Evolutionary conservation across 1,140 invertebrate species (phyloP).

Genomic region (Macrosteles quadrilineatus): DNA sequence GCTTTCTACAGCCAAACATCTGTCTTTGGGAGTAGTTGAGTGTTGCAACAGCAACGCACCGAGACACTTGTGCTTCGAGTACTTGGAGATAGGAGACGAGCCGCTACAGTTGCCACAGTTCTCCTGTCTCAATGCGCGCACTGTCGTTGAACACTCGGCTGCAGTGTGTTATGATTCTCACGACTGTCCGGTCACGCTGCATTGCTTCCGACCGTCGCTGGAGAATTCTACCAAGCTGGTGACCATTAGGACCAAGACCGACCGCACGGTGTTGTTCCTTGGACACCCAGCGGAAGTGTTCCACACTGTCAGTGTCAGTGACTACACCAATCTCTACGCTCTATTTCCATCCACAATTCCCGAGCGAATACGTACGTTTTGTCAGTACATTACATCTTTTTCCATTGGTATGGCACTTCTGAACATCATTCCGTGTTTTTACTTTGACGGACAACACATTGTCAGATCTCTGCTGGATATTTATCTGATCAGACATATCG

Average conservation of each 20-base stretch:
- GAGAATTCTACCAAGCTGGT: constrained; percentile 76
- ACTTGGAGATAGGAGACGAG: constrained; percentile 59
- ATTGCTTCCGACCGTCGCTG: constrained; percentile 73
- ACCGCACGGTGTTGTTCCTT: constrained; percentile 69
- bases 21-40: constrained; percentile 64
- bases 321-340: constrained; percentile 66
- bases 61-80: constrained; percentile 72
- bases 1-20: constrained; percentile 58
- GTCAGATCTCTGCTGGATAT: constrained; percentile 60
- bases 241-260: constrained; percentile 35
- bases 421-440: constrained; percentile 92
- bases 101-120: constrained; percentile 67
- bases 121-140: constrained; percentile 80
- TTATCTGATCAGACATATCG: constrained; percentile 53
- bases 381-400: constrained; percentile 81
- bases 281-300: constrained; percentile 75
- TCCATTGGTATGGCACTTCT: constrained; percentile 87
- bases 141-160: constrained; percentile 67
- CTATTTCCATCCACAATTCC: constrained; percentile 69
- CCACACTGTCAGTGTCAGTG: constrained; percentile 68
- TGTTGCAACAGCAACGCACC: constrained; percentile 70
- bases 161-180: constrained; percentile 57
- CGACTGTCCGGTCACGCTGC: constrained; percentile 52
- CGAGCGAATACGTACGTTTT: constrained; percentile 63
- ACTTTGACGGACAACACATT: constrained; percentile 90